phyloP scores from a whole-genome alignment of 2,113 vertebrate genomes.

The Tapirus terrestris region DNA sequence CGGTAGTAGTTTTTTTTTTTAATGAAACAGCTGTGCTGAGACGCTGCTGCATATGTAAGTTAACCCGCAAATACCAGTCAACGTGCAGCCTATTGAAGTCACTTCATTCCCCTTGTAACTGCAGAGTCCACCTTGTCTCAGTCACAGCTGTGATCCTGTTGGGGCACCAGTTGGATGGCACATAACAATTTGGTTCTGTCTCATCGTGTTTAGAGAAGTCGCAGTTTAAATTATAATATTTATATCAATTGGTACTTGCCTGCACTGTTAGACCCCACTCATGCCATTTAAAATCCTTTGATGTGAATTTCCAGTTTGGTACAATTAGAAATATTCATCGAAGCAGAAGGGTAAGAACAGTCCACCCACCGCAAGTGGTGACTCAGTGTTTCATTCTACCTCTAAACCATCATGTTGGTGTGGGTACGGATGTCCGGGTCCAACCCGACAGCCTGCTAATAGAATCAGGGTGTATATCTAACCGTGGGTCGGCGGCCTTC shows the following conservation, averaged over 20 bases:
- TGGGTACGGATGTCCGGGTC: neutral
- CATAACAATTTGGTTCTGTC: neutral
- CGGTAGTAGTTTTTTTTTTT: neutral
- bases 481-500: neutral
- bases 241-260: slow-evolving; percentile 12
- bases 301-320: slow-evolving; percentile 64
- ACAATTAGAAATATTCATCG: slow-evolving; percentile 38
- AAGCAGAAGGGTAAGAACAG: neutral
- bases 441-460: neutral
- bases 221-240: neutral
- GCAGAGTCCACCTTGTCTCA: neutral
- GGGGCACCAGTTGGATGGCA: neutral
- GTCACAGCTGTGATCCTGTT: neutral
- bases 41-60: neutral
- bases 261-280: neutral
- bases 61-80: neutral
- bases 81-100: fast-evolving
- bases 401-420: slow-evolving; percentile 15
- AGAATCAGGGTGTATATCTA: neutral
- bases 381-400: slow-evolving; percentile 66
- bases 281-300: slow-evolving; percentile 29
- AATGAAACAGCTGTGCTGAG: neutral
- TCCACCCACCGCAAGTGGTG: neutral
- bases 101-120: neutral
- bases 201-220: neutral